Conservation (phyloP, 2,113 vertebrate species). For the Amia ocellicauda region DNA sequence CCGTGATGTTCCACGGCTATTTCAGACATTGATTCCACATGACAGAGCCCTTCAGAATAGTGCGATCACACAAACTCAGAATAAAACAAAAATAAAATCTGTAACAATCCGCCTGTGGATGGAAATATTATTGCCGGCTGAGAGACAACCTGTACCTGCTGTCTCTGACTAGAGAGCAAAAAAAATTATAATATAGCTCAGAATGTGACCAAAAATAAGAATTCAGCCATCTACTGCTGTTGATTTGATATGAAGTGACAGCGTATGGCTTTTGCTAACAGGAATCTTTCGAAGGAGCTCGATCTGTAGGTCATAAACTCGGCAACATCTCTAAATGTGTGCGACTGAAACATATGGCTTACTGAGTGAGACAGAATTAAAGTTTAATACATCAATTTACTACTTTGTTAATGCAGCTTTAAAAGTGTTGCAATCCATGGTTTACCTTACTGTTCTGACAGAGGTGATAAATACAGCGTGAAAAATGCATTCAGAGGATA, state of each 20-base stretch:
- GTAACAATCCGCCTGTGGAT: neutral
- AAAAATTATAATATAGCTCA: neutral
- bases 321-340: constrained; percentile 39
- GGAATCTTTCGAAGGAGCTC: constrained; percentile 29
- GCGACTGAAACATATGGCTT: constrained; percentile 29
- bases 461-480: no score
- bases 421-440: neutral
- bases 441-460: neutral
- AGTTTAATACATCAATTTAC: constrained; percentile 42
- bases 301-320: constrained; percentile 40
- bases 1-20: neutral
- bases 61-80: neutral
- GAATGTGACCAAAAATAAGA: constrained; percentile 39
- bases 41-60: neutral
- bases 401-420: constrained; percentile 5
- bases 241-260: constrained; percentile 50
- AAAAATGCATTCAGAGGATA: no score
- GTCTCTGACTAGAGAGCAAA: neutral
- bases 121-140: neutral
- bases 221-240: constrained; percentile 50
- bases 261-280: constrained; percentile 31
- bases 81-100: no score
- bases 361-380: constrained; percentile 22
- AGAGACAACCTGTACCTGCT: neutral
- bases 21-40: constrained; percentile 3